These are phyloP conservation scores for Nannospalax galili DNA, from an alignment of 2,113 vertebrate species.

Conservation along the genomic window DNA sequence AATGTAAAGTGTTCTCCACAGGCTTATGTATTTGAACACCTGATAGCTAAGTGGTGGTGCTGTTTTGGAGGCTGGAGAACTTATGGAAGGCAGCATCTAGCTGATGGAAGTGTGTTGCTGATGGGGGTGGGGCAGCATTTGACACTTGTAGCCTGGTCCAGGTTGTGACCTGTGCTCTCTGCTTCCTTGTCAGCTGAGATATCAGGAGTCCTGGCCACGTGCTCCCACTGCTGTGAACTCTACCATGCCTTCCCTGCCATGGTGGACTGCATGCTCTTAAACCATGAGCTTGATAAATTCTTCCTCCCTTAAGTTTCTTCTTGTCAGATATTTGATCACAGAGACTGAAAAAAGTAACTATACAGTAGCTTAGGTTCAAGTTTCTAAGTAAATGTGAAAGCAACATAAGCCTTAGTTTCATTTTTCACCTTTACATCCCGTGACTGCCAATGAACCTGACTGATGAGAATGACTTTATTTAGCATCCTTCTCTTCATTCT, in stretches of 20 bases:
- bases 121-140: not conserved
- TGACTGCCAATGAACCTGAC: not conserved
- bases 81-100: not conserved
- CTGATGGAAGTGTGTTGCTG: not conserved
- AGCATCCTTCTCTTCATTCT: not conserved
- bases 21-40: not conserved
- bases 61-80: not conserved
- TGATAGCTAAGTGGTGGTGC: not conserved
- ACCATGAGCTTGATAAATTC: not conserved
- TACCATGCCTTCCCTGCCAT: not conserved
- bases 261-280: not conserved
- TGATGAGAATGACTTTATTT: not conserved
- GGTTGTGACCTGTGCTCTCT: not conserved
- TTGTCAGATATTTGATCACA: not conserved
- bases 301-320: not conserved
- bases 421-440: not conserved
- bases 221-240: not conserved
- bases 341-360: not conserved
- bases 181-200: not conserved
- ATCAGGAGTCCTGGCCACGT: not conserved
- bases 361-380: not conserved
- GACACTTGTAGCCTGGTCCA: too few relatives aligned
- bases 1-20: not conserved
- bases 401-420: not conserved
- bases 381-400: conserved; percentile 23